Percentiles rank a stretch among this genome's conserved stretches.
These are phyloP conservation scores for Crotalus tigris DNA, from an alignment of 2,113 vertebrate genomes.

Conservation along the genomic window DNA sequence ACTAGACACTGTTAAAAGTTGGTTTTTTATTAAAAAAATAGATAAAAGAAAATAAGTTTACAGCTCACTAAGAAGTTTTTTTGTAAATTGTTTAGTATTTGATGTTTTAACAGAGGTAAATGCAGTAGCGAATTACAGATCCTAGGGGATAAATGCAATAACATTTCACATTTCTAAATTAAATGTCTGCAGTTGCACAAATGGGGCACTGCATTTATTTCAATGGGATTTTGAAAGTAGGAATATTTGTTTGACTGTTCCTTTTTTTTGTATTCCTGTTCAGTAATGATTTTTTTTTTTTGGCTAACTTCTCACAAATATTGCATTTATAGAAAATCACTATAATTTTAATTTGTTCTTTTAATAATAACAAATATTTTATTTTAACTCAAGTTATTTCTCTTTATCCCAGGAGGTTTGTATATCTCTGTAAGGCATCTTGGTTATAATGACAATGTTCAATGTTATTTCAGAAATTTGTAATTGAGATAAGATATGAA, in stretches of 20 bases:
- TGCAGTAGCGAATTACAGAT: conserved; percentile 34
- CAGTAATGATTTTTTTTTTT: background rate
- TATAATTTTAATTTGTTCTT: background rate
- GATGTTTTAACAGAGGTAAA: conserved; percentile 38
- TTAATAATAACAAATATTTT: background rate
- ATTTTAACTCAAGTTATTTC: background rate
- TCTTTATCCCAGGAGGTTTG: background rate
- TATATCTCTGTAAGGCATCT: background rate
- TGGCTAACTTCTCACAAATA: background rate
- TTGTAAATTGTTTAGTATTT: background rate
- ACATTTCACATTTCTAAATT: conserved; percentile 43
- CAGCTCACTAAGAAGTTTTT: background rate
- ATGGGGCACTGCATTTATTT: background rate
- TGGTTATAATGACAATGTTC: background rate
- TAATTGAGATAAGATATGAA: background rate
- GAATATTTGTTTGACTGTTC: background rate
- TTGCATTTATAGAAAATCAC: background rate
- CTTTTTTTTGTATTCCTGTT: conserved; percentile 22
- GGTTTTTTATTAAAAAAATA: background rate
- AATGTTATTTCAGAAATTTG: background rate
- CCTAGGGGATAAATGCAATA: conserved; percentile 46
- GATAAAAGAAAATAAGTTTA: background rate
- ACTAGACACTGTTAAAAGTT: background rate
- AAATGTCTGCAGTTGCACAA: background rate
- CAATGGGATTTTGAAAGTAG: background rate